Base-by-base conservation (phyloP, 2,797 vertebrate species). In the Hafferia zeledoni region DNA sequence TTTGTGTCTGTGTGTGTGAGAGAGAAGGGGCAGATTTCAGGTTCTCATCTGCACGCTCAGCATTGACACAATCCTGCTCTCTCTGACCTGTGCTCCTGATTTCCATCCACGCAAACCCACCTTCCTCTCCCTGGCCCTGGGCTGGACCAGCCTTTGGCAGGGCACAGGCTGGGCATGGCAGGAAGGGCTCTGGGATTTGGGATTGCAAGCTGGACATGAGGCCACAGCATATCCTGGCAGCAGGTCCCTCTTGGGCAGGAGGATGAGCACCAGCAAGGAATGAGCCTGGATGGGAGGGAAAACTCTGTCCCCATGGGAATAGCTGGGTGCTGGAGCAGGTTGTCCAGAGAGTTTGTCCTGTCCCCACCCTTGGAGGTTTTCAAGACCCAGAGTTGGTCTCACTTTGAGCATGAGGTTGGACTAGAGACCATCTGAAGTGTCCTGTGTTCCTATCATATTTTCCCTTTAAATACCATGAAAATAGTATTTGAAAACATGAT, bases 131-230 rank as follows among this genome's bases (percentile, higher is more conserved):
- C 17, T 44, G 17, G 2, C 5, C 13, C 31, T 39, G 17, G 43
- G 27, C 22, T 41, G 20, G 46, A 41, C 39, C 39, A 41, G 39
- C 39, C 39, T 6, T 41, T 41, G 39, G 39, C 39, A 41, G 41
- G 41, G 41, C 16, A 41, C 41, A 41, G 41, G 15, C 41, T 41
- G 41, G 41, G 41, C 41, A 41, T 43, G 19, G 31, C 69, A 2
- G 71, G 41, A 56, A 83, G 23, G 55, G 25, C 13, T 8, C 20
- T 44, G 24, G 37, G 33, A 1, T 0, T 13, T 52, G 57, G 22
- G 22, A 20, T 15, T 75, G 17, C 0, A 28, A 39, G 41, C 14
- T 57, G 47, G 52, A 13, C 13, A 11, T 0, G 2, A 55, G 53
- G 17, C 6, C 39, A 27, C 15, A 70, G 35, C 47, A 2, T 5